Base-by-base conservation (phyloP, 2,888 invertebrate species). In the Mythimna pallens region DNA sequence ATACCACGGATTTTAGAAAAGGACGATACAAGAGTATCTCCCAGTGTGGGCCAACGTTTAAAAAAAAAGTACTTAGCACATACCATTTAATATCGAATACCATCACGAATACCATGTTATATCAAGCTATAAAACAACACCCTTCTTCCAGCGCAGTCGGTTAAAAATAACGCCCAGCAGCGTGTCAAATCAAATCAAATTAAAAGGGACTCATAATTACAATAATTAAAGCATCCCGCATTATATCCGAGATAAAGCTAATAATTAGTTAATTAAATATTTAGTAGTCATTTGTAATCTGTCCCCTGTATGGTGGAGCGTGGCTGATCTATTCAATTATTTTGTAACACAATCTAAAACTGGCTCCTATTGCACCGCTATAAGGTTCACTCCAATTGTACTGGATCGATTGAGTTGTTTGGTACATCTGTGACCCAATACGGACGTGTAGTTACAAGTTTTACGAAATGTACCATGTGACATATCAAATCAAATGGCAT, bases 101-200 rank as follows among this genome's bases (percentile, higher is more conserved):
- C 30, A 30, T 30, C 30, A 1, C 43, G 5, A 12, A 43, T 47
- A 47, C 47, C 43, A 14, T 43, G 5, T 47, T 17, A 47, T 17
- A 47, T 17, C 47, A 17, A 47, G 20, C 20, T 20, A 2, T n/a
- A 57, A 47, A 57, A 22, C 3, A 36, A 25, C 14, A 47, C 10
- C 14, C 12, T 47, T 50, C 4, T 36, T 8, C 4, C 8, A 34
- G 17, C 17, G 12, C 14, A 64, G 36, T n/a, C 30, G 25, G 17
- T 9, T 43, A 43, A 66, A 30, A 30, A 55, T 25, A 1, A 70
- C 34, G 61, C 58, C 59, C 65, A 59, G 69, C 76, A 77, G 80
- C 86, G 85, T 89, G 86, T 86, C 87, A 89, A 91, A 91, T 91
- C 90, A 83, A 69, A 85, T 73, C 67, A 76, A 83, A 84, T 84